Conservation (phyloP, 2,888 invertebrate genomes). For the Leptopilina syphax region DNA sequence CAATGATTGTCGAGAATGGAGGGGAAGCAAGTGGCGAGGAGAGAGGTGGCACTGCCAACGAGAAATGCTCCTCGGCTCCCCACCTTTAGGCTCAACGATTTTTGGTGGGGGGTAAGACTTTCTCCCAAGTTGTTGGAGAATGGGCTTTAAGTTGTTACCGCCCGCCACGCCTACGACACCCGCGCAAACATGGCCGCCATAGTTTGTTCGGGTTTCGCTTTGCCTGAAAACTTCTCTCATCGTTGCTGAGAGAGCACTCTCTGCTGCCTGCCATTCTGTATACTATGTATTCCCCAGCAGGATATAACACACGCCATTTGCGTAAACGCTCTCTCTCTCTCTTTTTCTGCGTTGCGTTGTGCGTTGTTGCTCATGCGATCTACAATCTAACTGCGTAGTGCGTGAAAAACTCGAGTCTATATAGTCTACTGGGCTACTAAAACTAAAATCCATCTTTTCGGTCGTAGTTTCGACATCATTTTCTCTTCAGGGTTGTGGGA, state of each 20-base stretch:
- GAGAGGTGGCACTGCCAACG: conserved; percentile 59
- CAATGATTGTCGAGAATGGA: conserved; percentile 39
- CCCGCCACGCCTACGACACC: conserved; percentile 73
- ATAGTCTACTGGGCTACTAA: background rate
- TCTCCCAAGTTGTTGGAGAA: conserved; percentile 70
- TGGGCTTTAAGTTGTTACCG: conserved; percentile 64
- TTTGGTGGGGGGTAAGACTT: conserved; percentile 63
- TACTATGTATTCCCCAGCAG: conserved; percentile 40
- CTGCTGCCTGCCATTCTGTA: too few species aligned
- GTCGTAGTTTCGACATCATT: too few species aligned
- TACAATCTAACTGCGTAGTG: conserved; percentile 21
- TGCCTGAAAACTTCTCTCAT: conserved; percentile 51
- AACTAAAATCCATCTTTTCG: too few species aligned
- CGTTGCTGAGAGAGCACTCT: conserved; percentile 13
- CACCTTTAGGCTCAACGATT: conserved; percentile 51
- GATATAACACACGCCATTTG: conserved; percentile 44
- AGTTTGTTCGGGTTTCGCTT: conserved; percentile 48
- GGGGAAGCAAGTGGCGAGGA: conserved; percentile 48
- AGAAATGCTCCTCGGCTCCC: conserved; percentile 54
- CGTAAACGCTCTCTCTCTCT: conserved; percentile 17
- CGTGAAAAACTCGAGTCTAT: background rate
- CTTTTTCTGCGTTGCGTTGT: background rate
- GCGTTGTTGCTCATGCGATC: conserved; percentile 1
- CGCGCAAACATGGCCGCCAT: conserved; percentile 76
- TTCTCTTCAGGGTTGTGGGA: too few species aligned